A percentile compares a stretch with the other conserved stretches of the same genome.
Evolutionary conservation across 2,888 invertebrate species (phyloP).

Genomic region (Scaptomyza tumidula): DNA sequence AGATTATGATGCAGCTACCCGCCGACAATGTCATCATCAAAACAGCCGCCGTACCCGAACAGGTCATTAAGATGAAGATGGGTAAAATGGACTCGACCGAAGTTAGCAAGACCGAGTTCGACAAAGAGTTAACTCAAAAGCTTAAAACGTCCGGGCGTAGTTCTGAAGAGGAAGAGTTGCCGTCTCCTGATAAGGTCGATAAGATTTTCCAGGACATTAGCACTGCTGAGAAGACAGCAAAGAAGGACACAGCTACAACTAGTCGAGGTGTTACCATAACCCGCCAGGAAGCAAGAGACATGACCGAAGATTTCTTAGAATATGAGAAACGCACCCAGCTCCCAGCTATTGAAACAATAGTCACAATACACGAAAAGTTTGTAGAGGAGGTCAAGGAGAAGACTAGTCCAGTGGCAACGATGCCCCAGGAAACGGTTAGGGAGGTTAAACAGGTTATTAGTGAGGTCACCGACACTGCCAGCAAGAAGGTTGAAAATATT

Average conservation of each 20-base stretch:
- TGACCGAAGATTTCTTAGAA: slow-evolving; percentile 81
- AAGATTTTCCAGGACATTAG: slow-evolving; percentile 71
- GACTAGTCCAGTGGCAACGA: slow-evolving; percentile 41
- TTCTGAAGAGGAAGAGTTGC: slow-evolving; percentile 73
- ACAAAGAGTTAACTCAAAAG: slow-evolving; percentile 84
- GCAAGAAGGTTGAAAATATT: slow-evolving; percentile 75
- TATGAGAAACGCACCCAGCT: slow-evolving; percentile 77
- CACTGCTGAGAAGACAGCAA: slow-evolving; percentile 62
- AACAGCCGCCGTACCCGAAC: slow-evolving; percentile 82
- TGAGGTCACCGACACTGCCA: slow-evolving; percentile 69
- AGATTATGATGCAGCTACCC: slow-evolving; percentile 84
- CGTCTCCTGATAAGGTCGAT: slow-evolving; percentile 67
- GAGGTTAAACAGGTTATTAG: slow-evolving; percentile 68
- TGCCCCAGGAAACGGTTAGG: slow-evolving; percentile 60
- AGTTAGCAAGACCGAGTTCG: slow-evolving; percentile 83
- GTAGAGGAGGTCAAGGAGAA: slow-evolving; percentile 77
- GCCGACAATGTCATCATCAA: slow-evolving; percentile 84
- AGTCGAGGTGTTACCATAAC: slow-evolving; percentile 63
- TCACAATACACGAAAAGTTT: slow-evolving; percentile 70
- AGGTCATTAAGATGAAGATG: slow-evolving; percentile 84
- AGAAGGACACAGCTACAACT: slow-evolving; percentile 49
- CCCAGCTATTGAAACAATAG: slow-evolving; percentile 48
- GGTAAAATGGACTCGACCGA: slow-evolving; percentile 83
- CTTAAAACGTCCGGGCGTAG: slow-evolving; percentile 82
- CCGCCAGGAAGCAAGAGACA: slow-evolving; percentile 76